Base-by-base conservation (phyloP, 2,888 invertebrate genomes). In the Sialis fuliginosa region DNA sequence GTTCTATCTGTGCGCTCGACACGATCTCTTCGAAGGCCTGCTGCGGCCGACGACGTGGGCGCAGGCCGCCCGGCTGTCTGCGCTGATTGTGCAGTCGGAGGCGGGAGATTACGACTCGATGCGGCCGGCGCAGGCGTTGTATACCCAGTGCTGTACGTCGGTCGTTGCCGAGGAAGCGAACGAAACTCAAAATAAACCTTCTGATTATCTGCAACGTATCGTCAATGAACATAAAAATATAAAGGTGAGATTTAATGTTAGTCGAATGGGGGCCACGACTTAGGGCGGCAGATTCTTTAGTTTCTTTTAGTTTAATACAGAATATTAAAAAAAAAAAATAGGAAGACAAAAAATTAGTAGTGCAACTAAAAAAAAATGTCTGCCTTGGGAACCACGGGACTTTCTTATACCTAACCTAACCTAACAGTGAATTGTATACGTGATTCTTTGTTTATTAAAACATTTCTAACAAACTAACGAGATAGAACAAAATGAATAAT, bases 1-100 rank as follows among this genome's bases (percentile, higher is more conserved):
- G 62, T 90, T 90, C 65, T 91, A 86, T 61, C 74, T 87, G 53
- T 85, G 90, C 63, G 83, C 88, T 2, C 79, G 80, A 57, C 70
- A 80, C 39, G 87, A 89, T 61, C 66, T 86, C 52, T 67, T 77
- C 43, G 83, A 85, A 59, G 82, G 81, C 12, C 74, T 81, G 49
- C 69, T 89, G 10, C 74, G 77, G 48, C 79, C 81, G 6, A 71
- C 75, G 12, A 80, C 82, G 57, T 76, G 79, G 68, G 72, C 74
- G 55, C 74, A 77, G 32, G 78, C 81, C 5, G 75, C 80, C 41
- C 74, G 77, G 56, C 69, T 89, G 52, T 75, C 82, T 40, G 88
- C 88, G 9, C 70, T 86, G 52, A 76, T 89, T 52, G 83, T 85
- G 6, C 85, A 80, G 59, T 77, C 81, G 9, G 85, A 85, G 59